Evolutionary conservation across 2,113 vertebrate genomes (phyloP).

Genomic region (Phylloscopus trochiloides): DNA sequence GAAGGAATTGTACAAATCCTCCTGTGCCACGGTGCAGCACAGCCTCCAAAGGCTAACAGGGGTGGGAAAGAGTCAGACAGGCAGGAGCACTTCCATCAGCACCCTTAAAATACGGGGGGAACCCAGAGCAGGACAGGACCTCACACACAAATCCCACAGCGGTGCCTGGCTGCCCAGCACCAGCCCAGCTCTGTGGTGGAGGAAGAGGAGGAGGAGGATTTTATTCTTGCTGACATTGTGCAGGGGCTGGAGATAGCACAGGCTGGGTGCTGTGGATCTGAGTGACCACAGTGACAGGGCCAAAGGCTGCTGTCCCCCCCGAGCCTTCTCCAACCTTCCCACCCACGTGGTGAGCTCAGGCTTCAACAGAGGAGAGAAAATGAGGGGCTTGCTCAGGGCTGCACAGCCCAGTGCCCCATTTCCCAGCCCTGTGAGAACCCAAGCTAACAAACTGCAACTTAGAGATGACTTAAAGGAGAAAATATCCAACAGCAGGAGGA

Average conservation of each 20-base stretch:
- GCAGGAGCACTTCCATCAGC: rapidly evolving
- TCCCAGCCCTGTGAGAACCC: not conserved
- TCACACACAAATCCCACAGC: not conserved
- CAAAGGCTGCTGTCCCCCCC: rapidly evolving
- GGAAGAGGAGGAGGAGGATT: not conserved
- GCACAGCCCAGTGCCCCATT: not conserved
- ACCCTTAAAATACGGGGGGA: not conserved
- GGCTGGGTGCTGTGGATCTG: not conserved
- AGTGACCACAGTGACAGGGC: not conserved
- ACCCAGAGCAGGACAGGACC: not conserved
- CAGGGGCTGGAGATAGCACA: not conserved
- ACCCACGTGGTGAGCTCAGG: rapidly evolving
- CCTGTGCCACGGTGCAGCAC: not conserved
- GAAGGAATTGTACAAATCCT: not conserved
- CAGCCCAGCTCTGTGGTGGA: not conserved
- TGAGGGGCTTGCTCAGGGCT: not conserved
- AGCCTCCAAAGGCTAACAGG: not conserved
- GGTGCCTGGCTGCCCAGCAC: not conserved
- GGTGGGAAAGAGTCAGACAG: not conserved
- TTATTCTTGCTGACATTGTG: not conserved
- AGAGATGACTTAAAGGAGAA: not conserved
- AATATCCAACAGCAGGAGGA: not conserved
- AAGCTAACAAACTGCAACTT: not conserved
- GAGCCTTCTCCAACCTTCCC: not conserved
- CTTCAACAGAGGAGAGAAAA: not conserved